Evolutionary conservation across 2,113 vertebrate genomes (phyloP).

Genomic region (Acinonyx jubatus): DNA sequence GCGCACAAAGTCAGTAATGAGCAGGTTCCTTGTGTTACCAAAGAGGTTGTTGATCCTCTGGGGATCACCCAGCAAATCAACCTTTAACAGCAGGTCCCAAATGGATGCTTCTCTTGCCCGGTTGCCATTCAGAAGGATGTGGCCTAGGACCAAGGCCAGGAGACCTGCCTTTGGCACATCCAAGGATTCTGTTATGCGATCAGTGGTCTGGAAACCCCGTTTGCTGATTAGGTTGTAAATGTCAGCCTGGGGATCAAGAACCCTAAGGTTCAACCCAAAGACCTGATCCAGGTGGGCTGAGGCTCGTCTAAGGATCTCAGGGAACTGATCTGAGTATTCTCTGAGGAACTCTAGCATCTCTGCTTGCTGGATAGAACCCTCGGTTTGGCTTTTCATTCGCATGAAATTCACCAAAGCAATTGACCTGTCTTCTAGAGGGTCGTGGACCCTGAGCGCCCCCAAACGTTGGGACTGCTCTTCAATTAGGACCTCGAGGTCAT

Average conservation of each 20-base stretch:
- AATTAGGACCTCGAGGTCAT: constrained; percentile 59
- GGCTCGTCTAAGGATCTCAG: constrained; percentile 70
- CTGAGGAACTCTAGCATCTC: constrained; percentile 73
- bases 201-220: constrained; percentile 35
- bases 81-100: constrained; percentile 67
- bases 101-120: constrained; percentile 60
- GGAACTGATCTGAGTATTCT: constrained; percentile 71
- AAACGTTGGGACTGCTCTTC: constrained; percentile 64
- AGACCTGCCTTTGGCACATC: constrained; percentile 59
- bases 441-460: constrained; percentile 60
- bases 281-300: constrained; percentile 57
- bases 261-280: constrained; percentile 65
- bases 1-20: constrained; percentile 63
- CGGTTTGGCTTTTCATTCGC: constrained; percentile 66
- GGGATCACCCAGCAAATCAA: constrained; percentile 42
- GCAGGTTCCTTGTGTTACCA: constrained; percentile 58
- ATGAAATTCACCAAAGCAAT: constrained; percentile 71
- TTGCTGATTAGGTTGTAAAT: constrained; percentile 64
- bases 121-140: constrained; percentile 70
- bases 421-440: constrained; percentile 60
- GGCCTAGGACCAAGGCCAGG: constrained; percentile 63
- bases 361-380: constrained; percentile 61
- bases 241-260: constrained; percentile 63
- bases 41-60: constrained; percentile 57
- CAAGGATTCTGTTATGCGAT: constrained; percentile 44